Percentiles rank a stretch among this genome's conserved stretches.
Conservation (phyloP, 1,140 invertebrate genomes). For the Theocolax elegans region DNA sequence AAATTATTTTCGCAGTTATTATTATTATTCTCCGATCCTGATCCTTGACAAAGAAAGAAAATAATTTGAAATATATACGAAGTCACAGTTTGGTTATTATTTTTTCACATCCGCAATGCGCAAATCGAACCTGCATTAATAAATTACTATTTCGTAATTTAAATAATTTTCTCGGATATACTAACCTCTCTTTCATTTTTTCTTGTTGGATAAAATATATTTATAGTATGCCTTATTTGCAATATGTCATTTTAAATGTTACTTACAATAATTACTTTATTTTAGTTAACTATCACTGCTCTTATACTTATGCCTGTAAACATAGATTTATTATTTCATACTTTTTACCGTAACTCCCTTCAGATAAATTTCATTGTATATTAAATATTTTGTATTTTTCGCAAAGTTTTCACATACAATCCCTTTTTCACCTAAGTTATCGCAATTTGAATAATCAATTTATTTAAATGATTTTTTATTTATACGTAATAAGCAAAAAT, state of each 20-base stretch:
- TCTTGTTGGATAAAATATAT: not conserved
- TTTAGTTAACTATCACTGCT: constrained; percentile 32
- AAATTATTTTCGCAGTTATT: too few species aligned
- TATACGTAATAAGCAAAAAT: too few species aligned
- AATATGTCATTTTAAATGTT: constrained; percentile 23
- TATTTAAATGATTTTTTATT: too few species aligned
- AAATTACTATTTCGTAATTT: not conserved
- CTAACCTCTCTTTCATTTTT: not conserved
- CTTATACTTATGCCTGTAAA: constrained; percentile 29
- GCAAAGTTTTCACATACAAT: not conserved
- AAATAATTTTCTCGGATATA: not conserved
- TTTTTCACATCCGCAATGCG: too few species aligned
- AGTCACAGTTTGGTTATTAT: too few species aligned
- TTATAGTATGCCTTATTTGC: constrained; percentile 20
- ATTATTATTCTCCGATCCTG: too few species aligned
- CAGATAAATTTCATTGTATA: constrained; percentile 13
- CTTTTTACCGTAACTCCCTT: not conserved
- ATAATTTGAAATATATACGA: too few species aligned
- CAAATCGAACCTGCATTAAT: constrained; percentile 18
- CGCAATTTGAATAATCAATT: not conserved
- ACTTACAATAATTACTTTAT: constrained; percentile 13
- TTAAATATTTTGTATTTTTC: constrained; percentile 5
- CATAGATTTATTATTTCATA: not conserved
- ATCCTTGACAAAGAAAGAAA: too few species aligned
- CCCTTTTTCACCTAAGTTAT: not conserved